Evolutionary conservation across 2,888 invertebrate genomes (phyloP), one percentile per base, ranked within the genome.

Genomic region (Antheraea yamamai): DNA sequence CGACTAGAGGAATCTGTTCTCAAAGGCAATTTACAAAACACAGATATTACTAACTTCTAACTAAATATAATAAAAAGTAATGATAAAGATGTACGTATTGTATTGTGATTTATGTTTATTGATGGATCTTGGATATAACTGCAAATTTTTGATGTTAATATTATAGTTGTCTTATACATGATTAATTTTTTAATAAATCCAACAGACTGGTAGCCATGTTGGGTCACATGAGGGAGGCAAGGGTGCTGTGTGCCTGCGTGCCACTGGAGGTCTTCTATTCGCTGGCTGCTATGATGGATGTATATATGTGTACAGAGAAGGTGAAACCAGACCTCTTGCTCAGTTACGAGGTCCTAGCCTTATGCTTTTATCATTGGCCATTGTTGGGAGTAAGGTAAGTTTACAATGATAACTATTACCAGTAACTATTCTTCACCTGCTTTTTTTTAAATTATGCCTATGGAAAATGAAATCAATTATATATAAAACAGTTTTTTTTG

Each of bases 241-340:
- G 84, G 97, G 97, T 23, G 96, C 97, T 72, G 96, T 97, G 64
- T 97, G 97, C 78, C 95, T 97, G 95, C 96, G 96, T 76, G 91
- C 96, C 73, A 95, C 95, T 70, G 95, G 96, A 79, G 96, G 96
- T 64, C 92, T 96, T 66, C 90, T 97, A 77, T 95, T 96, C 89
- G 96, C 97, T 70, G 97, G 97, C 79, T 97, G 97, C 91, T 97
- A 97, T 88, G 97, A 97, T 91, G 97, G 97, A 77, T 96, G 96
- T 86, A 96, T 97, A 81, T 97, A 97, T 88, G 95, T 97, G 77
- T 96, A 96, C 89, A 94, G 96, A 79, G 95, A 95, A 79, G 90
- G 91, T 8, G 92, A 95, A 79, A 87, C 90, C 2, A 91, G 95
- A 18, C 95, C 96, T 80, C 84, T 96, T 76, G 96, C 96, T 55